phyloP scores from a whole-genome alignment of 2,113 vertebrate genomes.

The Ia io region DNA sequence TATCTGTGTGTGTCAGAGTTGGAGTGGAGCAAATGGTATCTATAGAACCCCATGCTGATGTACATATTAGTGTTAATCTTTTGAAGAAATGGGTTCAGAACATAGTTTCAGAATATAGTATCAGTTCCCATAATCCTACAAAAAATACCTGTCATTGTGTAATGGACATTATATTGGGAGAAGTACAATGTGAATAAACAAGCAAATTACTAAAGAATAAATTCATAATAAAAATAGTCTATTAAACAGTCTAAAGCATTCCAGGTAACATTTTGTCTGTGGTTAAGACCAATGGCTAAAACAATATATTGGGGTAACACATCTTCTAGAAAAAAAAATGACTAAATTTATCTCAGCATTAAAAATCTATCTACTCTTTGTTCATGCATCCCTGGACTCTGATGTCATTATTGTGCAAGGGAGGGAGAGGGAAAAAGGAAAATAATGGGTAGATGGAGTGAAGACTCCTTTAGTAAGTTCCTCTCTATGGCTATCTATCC shows the following conservation, averaged over 20 bases:
- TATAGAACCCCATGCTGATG: not conserved
- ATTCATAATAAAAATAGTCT: not conserved
- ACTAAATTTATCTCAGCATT: not conserved
- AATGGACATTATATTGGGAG: not conserved
- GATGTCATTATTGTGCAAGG: not conserved
- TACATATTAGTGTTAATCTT: not conserved
- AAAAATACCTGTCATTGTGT: not conserved
- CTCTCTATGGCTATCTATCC: too few relatives aligned
- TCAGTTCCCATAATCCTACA: not conserved
- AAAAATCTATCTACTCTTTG: not conserved
- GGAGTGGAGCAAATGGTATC: not conserved
- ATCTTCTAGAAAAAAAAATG: not conserved
- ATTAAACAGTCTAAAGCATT: not conserved
- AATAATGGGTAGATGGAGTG: not conserved
- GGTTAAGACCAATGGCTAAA: not conserved
- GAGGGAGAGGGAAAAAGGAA: not conserved
- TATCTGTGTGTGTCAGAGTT: not conserved
- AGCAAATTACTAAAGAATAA: not conserved
- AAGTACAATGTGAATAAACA: not conserved
- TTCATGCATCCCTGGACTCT: not conserved
- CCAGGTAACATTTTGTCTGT: not conserved
- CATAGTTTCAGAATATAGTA: not conserved
- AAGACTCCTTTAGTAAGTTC: not conserved
- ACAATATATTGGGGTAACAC: not conserved
- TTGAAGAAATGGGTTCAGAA: not conserved